Percentiles rank a stretch among this genome's conserved stretches.
These are phyloP conservation scores for Todiramphus chloris DNA, from an alignment of 2,113 vertebrate genomes.

Conservation along the genomic window DNA sequence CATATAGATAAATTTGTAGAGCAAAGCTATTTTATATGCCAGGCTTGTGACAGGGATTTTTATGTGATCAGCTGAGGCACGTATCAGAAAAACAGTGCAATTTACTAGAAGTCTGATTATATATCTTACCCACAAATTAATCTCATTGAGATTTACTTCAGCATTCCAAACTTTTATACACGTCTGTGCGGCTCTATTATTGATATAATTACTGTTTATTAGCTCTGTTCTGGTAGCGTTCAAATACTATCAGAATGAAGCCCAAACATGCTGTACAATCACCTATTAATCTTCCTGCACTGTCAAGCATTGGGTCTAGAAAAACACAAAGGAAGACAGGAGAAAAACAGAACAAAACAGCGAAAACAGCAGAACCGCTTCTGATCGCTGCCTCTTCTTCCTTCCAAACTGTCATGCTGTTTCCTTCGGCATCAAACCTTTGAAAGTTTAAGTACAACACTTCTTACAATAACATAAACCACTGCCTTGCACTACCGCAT, in stretches of 20 bases:
- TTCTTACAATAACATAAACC: neutral
- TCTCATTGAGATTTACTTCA: constrained; percentile 12
- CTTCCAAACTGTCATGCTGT: neutral
- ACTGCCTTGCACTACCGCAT: neutral
- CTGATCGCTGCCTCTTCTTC: neutral
- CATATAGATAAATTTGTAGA: neutral
- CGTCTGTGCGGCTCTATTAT: neutral
- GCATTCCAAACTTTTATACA: neutral
- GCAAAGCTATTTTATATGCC: neutral
- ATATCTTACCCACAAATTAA: constrained; percentile 10
- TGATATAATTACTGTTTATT: constrained; percentile 38
- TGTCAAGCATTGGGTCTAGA: neutral
- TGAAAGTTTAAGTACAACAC: neutral
- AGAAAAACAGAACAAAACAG: neutral
- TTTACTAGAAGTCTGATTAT: neutral
- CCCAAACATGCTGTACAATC: neutral
- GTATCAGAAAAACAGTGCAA: neutral
- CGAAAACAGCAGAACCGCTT: neutral
- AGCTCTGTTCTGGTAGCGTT: neutral
- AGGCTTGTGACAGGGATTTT: neutral
- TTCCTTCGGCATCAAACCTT: neutral
- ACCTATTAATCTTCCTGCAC: constrained; percentile 4
- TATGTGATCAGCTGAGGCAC: neutral
- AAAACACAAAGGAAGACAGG: neutral
- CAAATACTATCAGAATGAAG: neutral